A percentile compares a stretch with the other conserved stretches of the same genome.
Conservation (phyloP, 2,113 vertebrate genomes). For the Procapra przewalskii region DNA sequence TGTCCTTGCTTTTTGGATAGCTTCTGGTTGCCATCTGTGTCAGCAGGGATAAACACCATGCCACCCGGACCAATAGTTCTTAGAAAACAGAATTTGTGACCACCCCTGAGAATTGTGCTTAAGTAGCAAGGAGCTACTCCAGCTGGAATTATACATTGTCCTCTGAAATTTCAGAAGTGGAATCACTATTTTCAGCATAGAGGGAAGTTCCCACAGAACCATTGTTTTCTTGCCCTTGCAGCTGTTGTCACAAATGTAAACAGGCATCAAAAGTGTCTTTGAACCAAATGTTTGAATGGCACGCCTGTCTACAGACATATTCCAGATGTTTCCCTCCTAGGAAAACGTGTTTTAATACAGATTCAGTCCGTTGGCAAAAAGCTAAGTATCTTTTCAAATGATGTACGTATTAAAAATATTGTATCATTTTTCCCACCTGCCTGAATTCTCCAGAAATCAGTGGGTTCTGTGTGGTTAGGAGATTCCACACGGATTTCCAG, state of each 20-base stretch:
- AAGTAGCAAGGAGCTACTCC: not conserved
- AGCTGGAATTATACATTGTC: not conserved
- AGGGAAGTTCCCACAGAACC: not conserved
- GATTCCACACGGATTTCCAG: not conserved
- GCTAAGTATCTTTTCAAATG: not conserved
- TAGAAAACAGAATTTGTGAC: not conserved
- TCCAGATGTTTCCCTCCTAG: conserved; percentile 24
- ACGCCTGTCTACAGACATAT: not conserved
- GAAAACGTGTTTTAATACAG: not conserved
- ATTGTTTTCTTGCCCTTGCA: not conserved
- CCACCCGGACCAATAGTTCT: not conserved
- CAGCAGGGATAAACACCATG: not conserved
- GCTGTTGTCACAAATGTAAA: not conserved
- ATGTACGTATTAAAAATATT: not conserved
- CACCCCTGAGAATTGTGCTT: not conserved
- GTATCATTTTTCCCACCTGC: not conserved
- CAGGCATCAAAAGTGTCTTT: not conserved
- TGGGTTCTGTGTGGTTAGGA: not conserved
- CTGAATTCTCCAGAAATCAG: not conserved
- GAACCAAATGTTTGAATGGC: conserved; percentile 21
- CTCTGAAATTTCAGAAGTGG: not conserved
- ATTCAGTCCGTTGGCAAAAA: not conserved
- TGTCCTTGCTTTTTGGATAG: not conserved
- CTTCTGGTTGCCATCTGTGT: not conserved
- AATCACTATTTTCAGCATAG: not conserved